Evolutionary conservation across 1,140 invertebrate genomes (phyloP).

Genomic region (Platorchestia sp.): DNA sequence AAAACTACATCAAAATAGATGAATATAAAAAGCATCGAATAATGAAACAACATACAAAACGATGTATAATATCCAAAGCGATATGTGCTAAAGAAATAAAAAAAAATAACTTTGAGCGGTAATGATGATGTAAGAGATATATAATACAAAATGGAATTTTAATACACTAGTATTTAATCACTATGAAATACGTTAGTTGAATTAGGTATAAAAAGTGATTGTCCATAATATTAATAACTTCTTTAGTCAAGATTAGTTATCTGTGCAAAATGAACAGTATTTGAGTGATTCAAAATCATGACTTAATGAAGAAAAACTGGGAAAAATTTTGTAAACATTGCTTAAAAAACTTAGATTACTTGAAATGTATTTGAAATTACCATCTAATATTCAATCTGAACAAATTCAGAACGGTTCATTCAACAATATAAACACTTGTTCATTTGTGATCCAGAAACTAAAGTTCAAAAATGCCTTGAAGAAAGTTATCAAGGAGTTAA

Average conservation of each 20-base stretch:
- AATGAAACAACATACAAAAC: too few relatives aligned
- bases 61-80: too few relatives aligned
- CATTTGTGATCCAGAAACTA: constrained; percentile 23
- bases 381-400: too few relatives aligned
- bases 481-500: constrained; percentile 51
- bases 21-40: too few relatives aligned
- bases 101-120: too few relatives aligned
- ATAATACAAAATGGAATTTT: not conserved
- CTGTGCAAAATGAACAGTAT: not conserved
- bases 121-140: too few relatives aligned
- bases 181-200: not conserved
- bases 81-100: too few relatives aligned
- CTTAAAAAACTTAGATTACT: not conserved
- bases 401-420: constrained; percentile 20
- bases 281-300: not conserved
- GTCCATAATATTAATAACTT: too few relatives aligned
- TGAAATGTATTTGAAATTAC: not conserved
- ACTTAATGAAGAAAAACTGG: not conserved
- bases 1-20: too few relatives aligned
- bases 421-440: not conserved
- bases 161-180: not conserved
- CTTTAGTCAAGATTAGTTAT: too few relatives aligned
- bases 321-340: not conserved
- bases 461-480: not conserved
- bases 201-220: too few relatives aligned